A percentile compares a stretch with the other conserved stretches of the same genome.
These are phyloP conservation scores for Homalodisca vitripennis DNA, from an alignment of 1,140 invertebrate species.

Conservation along the genomic window DNA sequence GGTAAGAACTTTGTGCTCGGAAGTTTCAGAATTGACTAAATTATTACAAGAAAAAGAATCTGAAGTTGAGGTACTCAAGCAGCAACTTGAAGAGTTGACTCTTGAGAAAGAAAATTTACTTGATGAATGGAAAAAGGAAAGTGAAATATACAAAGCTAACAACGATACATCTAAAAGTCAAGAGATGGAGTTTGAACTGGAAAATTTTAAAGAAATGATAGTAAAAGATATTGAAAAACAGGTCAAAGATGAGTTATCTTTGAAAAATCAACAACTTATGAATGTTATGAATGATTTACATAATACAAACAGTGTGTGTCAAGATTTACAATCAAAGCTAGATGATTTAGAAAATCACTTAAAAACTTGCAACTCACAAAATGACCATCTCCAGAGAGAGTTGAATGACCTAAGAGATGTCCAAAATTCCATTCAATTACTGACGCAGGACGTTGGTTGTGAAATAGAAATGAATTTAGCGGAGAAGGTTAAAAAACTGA, in stretches of 20 bases:
- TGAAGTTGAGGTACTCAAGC: constrained; percentile 40
- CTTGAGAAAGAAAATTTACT: constrained; percentile 25
- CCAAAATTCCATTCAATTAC: not conserved
- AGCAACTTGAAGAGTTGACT: constrained; percentile 32
- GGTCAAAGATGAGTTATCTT: constrained; percentile 9
- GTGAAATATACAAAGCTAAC: constrained; percentile 20
- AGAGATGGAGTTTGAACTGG: constrained; percentile 35
- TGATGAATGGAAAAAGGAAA: constrained; percentile 29
- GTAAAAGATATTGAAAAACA: constrained; percentile 36
- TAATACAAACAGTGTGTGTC: constrained; percentile 13
- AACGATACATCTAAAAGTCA: not conserved
- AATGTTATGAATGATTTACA: constrained; percentile 21
- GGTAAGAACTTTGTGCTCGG: not conserved
- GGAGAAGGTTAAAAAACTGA: not conserved
- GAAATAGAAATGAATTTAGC: not conserved
- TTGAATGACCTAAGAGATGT: not conserved
- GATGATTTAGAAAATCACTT: not conserved
- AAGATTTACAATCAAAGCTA: constrained; percentile 10
- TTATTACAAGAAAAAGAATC: constrained; percentile 14
- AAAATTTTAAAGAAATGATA: constrained; percentile 38
- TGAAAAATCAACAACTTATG: constrained; percentile 26
- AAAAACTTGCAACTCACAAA: not conserved
- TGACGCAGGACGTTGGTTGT: not conserved
- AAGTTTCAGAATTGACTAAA: constrained; percentile 19
- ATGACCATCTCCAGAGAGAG: not conserved